Evolutionary conservation across 1,140 invertebrate genomes (phyloP), one percentile per base, ranked within the genome.

Genomic region (Nylanderia fulva): DNA sequence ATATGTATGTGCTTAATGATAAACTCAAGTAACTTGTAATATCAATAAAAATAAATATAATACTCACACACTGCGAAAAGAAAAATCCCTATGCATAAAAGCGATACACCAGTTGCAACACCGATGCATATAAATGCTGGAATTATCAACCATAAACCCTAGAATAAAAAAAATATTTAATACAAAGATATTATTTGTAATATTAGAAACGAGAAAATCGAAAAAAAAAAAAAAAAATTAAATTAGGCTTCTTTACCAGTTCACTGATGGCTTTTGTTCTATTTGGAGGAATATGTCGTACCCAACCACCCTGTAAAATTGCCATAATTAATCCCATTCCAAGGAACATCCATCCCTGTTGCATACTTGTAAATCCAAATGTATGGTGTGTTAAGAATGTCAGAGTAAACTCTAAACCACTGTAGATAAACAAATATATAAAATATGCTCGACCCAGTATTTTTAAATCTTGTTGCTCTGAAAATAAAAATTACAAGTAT

Each of bases 291-390:
- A 99, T 95, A 80, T 97, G 96, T 79, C 99, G 95, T 0, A 98
- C 97, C 93, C 97, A 98, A 2, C 97, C 96, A 60, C 99, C 99
- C 96, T 99, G 99, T 63, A 99, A 96, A 54, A 98, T 85, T 33
- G 98, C 97, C 99, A 99, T 99, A 33, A 97, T 96, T 24, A 98
- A 89, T 84, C 99, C 99, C 87, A 99, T 98, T 52, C 97, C 97
- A 88, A 99, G 96, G 94, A 99, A 99, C 98, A 99, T 99, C 96
- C 97, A 98, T 8, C 99, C 99, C 95, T 99, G 99, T 93, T 99
- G 97, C 97, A 99, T 98, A 39, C 98, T 98, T 42, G 97, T 97
- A 93, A 98, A 99, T 45, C 97, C 95, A 93, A 99, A 99, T 60
- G 97, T 96, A 88, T 98, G 97, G 95, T 99, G 98, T 63, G 98